phyloP scores from a whole-genome alignment of 1,140 invertebrate genomes.

The Phthorimaea operculella region DNA sequence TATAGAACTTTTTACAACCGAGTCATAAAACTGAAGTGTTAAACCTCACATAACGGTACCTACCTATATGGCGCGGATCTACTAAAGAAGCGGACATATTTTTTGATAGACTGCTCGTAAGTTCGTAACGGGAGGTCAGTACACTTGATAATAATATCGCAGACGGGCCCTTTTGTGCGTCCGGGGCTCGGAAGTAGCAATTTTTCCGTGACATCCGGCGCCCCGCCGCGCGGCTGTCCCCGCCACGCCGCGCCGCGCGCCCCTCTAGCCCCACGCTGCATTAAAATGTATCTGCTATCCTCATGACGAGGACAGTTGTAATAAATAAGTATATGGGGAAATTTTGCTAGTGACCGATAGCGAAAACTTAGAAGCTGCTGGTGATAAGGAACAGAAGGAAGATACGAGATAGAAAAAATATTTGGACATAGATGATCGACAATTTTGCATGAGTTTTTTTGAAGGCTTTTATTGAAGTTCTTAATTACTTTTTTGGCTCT shows the following conservation, averaged over 20 bases:
- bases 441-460: no score
- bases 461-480: no score
- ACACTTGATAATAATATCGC: constrained; percentile 44
- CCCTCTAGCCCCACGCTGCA: constrained; percentile 20
- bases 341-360: no score
- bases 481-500: no score
- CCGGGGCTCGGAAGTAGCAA: constrained; percentile 50
- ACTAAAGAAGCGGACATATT: constrained; percentile 19
- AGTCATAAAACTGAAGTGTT: background rate
- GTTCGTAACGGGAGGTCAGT: constrained; percentile 29
- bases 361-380: no score
- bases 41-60: background rate
- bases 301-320: no score
- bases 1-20: background rate
- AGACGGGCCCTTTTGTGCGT: constrained; percentile 38
- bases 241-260: constrained; percentile 28
- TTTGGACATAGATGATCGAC: no score
- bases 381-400: no score
- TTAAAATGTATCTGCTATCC: constrained; percentile 25
- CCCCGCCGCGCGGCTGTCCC: constrained; percentile 39
- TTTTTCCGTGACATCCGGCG: constrained; percentile 57
- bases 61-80: background rate
- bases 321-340: no score
- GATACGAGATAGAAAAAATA: no score
- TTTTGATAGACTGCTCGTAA: constrained; percentile 32